phyloP scores from a whole-genome alignment of 2,797 vertebrate genomes.

The Tolypeutes matacus region DNA sequence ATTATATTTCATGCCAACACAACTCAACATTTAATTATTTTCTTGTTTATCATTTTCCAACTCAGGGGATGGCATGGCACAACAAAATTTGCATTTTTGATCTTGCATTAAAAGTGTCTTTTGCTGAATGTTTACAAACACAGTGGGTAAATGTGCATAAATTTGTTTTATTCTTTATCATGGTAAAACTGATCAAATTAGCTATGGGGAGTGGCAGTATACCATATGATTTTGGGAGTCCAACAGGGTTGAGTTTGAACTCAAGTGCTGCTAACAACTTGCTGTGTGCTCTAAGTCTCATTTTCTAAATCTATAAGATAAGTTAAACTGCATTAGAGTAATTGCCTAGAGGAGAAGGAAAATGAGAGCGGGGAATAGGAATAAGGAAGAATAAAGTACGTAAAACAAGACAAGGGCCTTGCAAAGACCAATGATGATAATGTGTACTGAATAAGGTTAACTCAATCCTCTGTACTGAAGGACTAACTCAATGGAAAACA shows the following conservation, averaged over 20 bases:
- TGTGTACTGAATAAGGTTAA: not conserved
- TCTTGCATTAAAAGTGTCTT: not conserved
- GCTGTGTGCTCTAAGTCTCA: not conserved
- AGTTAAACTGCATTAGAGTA: not conserved
- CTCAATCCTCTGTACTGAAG: not conserved
- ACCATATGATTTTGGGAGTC: not conserved
- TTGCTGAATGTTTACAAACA: not conserved
- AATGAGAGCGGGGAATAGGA: not conserved
- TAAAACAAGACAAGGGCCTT: not conserved
- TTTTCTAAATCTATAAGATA: not conserved
- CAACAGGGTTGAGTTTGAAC: not conserved
- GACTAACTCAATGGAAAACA: not conserved
- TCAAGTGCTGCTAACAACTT: constrained; percentile 5
- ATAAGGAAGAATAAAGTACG: not conserved
- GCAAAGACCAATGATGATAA: not conserved
- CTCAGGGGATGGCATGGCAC: not conserved
- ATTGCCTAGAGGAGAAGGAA: not conserved
- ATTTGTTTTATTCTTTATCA: not conserved
- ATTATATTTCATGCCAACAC: not conserved
- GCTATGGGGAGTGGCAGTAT: not conserved
- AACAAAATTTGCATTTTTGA: not conserved
- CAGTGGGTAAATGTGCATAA: not conserved
- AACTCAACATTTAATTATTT: not conserved
- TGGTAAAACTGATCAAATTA: not conserved
- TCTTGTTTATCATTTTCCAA: not conserved